Conservation (phyloP, 2,888 invertebrate species). For the Cantharis rustica region DNA sequence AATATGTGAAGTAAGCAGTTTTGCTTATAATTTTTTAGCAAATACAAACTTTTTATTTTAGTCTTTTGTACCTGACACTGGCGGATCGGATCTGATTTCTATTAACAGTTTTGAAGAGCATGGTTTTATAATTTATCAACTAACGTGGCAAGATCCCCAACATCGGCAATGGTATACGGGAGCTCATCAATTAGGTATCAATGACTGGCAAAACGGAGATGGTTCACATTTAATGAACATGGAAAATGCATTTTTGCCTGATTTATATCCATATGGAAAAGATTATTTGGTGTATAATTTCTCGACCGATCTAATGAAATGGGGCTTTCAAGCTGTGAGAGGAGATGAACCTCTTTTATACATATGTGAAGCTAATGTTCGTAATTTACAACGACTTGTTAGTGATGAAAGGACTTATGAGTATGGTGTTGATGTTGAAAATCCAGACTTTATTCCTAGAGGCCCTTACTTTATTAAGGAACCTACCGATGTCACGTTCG, state of each 20-base stretch:
- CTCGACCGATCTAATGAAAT: constrained; percentile 71
- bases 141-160: constrained; percentile 83
- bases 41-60: constrained; percentile 47
- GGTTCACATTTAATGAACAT: constrained; percentile 76
- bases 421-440: constrained; percentile 82
- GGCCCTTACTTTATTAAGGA: constrained; percentile 90
- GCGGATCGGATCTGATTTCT: constrained; percentile 77
- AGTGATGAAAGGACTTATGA: constrained; percentile 80
- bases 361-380: constrained; percentile 87
- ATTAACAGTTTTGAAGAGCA: constrained; percentile 86
- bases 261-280: constrained; percentile 62
- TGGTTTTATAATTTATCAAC: constrained; percentile 79
- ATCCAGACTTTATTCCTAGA: constrained; percentile 79
- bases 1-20: constrained; percentile 67
- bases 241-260: constrained; percentile 82
- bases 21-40: constrained; percentile 34
- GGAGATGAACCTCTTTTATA: constrained; percentile 79
- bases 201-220: constrained; percentile 86
- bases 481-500: constrained; percentile 82
- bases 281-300: constrained; percentile 83
- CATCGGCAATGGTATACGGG: constrained; percentile 88
- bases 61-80: constrained; percentile 61
- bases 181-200: constrained; percentile 73
- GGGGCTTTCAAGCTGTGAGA: constrained; percentile 83
- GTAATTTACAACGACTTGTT: constrained; percentile 70